A percentile compares a stretch with the other conserved stretches of the same genome.
Evolutionary conservation across 2,113 vertebrate genomes (phyloP).

Genomic region (Zonotrichia leucophrys): DNA sequence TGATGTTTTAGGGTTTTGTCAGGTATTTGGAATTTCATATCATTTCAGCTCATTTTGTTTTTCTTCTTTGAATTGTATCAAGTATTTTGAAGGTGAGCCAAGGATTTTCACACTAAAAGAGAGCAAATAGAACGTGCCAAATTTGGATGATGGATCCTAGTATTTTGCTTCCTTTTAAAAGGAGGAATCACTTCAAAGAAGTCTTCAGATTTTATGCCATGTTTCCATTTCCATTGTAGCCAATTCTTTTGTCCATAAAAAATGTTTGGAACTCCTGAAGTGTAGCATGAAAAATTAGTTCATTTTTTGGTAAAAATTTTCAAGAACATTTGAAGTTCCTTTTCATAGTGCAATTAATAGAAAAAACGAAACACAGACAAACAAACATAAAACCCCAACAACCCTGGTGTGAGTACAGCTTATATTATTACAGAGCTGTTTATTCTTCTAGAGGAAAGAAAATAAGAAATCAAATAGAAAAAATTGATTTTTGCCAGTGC

Average conservation of each 20-base stretch:
- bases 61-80: not conserved
- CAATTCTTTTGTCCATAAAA: not conserved
- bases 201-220: not conserved
- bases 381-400: not conserved
- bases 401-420: not conserved
- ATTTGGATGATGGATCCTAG: not conserved
- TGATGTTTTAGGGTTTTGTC: not conserved
- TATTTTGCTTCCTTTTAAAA: not conserved
- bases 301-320: not conserved
- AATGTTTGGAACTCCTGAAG: not conserved
- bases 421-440: not conserved
- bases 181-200: not conserved
- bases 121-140: not conserved
- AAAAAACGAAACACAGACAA: not conserved
- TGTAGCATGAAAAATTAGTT: not conserved
- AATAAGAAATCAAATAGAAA: not conserved
- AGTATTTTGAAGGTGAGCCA: not conserved
- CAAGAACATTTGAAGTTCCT: not conserved
- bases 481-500: not conserved
- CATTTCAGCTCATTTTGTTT: not conserved
- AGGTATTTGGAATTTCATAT: not conserved
- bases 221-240: not conserved
- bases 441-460: not conserved
- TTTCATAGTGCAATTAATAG: not conserved
- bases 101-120: not conserved